A percentile compares a stretch with the other conserved stretches of the same genome.
These are phyloP conservation scores for Oreonectes daqikongensis DNA, from an alignment of 2,797 vertebrate species.

Conservation along the genomic window DNA sequence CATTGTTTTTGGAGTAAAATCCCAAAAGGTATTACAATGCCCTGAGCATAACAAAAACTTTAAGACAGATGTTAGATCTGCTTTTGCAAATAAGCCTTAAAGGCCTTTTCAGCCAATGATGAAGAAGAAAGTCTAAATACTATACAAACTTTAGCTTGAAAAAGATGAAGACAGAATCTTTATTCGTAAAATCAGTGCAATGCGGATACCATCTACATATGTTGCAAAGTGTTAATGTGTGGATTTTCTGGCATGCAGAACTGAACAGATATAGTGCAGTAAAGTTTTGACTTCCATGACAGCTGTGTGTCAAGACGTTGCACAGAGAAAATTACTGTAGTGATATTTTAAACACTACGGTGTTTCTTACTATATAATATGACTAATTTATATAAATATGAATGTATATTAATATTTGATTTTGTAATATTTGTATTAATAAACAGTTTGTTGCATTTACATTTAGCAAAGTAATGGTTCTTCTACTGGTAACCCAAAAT, in stretches of 20 bases:
- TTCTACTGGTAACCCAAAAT: too few species aligned
- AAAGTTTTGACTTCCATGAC: neutral
- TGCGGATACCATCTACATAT: neutral
- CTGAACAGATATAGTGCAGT: neutral
- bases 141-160: neutral
- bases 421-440: too few species aligned
- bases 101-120: conserved; percentile 17
- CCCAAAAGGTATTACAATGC: conserved; percentile 38
- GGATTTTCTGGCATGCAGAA: neutral
- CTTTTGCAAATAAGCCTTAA: conserved; percentile 25
- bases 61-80: conserved; percentile 41
- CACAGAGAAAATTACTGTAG: neutral
- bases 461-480: too few species aligned
- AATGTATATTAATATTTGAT: too few species aligned
- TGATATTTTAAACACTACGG: neutral
- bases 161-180: neutral
- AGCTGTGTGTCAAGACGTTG: neutral
- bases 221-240: neutral
- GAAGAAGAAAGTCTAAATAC: neutral
- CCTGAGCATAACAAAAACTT: conserved; percentile 48
- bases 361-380: too few species aligned
- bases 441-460: too few species aligned
- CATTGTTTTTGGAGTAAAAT: conserved; percentile 42
- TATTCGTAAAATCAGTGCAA: neutral
- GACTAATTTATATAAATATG: too few species aligned